These are phyloP conservation scores for Lingula anatina DNA, from an alignment of 2,888 invertebrate genomes.

Conservation along the genomic window DNA sequence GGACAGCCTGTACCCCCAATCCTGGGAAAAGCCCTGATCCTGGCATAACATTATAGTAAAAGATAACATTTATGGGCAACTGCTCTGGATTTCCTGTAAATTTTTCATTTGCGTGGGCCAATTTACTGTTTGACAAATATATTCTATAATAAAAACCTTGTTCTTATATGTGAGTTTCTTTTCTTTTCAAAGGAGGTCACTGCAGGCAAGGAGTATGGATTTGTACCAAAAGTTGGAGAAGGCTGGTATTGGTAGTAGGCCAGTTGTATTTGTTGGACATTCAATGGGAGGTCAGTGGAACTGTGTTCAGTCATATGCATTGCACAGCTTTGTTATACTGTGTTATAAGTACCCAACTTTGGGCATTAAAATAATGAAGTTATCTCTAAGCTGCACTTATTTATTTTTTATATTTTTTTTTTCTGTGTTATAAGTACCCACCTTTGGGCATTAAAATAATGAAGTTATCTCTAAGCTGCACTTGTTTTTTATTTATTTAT, in stretches of 20 bases:
- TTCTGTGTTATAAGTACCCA: background rate
- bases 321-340: background rate
- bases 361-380: background rate
- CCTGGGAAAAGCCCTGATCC: no score
- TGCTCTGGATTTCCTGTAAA: no score
- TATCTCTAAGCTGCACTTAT: background rate
- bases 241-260: constrained; percentile 75
- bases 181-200: constrained; percentile 34
- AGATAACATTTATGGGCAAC: no score
- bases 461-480: no score
- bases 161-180: no score
- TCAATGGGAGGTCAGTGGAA: constrained; percentile 87
- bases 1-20: no score
- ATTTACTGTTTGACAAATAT: no score
- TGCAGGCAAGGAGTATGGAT: constrained; percentile 25
- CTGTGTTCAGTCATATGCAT: no score
- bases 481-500: background rate
- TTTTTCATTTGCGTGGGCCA: no score
- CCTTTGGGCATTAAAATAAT: no score
- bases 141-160: no score
- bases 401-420: background rate
- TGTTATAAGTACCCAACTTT: background rate
- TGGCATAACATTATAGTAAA: no score
- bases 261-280: constrained; percentile 84
- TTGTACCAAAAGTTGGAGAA: constrained; percentile 61